Evolutionary conservation across 2,113 vertebrate species (phyloP).

Genomic region (Oceanites oceanicus): DNA sequence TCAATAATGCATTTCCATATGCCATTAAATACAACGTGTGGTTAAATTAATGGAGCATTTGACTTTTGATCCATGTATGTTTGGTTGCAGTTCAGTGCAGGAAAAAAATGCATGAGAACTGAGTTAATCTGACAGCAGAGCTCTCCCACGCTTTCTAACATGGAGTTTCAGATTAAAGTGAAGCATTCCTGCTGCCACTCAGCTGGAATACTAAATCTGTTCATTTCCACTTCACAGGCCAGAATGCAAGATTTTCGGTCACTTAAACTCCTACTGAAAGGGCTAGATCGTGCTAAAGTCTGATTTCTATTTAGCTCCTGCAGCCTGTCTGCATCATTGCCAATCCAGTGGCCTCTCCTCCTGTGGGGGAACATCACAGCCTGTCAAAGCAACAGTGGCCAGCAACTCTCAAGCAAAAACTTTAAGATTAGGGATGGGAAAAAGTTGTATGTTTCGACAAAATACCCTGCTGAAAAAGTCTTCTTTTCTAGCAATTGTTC

Average conservation of each 20-base stretch:
- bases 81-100: constrained; percentile 52
- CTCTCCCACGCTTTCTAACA: constrained; percentile 41
- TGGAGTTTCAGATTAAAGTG: constrained; percentile 22
- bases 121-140: constrained; percentile 56
- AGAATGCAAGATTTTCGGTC: not conserved
- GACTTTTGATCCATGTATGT: constrained; percentile 55
- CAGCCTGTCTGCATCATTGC: not conserved
- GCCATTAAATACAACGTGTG: constrained; percentile 32
- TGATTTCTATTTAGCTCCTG: not conserved
- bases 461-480: not conserved
- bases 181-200: constrained; percentile 36
- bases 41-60: constrained; percentile 65
- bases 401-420: not conserved
- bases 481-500: not conserved
- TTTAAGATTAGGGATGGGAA: not conserved
- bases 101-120: constrained; percentile 37
- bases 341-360: not conserved
- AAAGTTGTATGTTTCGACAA: not conserved
- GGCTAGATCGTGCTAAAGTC: not conserved
- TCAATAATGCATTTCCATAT: constrained; percentile 64
- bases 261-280: constrained; percentile 22
- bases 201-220: constrained; percentile 50
- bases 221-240: constrained; percentile 44
- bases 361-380: not conserved
- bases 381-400: not conserved